Percentiles rank a stretch among this genome's conserved stretches.
These are phyloP conservation scores for Steromphala cineraria DNA, from an alignment of 2,888 invertebrate species.

Conservation along the genomic window DNA sequence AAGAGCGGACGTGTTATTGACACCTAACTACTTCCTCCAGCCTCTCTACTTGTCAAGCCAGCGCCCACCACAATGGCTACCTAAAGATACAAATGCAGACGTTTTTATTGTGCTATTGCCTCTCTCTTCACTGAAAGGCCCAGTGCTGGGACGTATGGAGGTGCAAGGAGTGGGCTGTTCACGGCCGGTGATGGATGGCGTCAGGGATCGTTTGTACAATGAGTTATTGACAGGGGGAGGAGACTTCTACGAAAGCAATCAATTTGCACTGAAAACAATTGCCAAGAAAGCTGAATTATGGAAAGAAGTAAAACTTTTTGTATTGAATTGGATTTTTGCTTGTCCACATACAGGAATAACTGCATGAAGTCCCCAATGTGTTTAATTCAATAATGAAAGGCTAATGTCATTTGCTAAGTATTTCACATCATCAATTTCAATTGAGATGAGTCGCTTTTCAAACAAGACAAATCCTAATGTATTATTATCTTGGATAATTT, in stretches of 20 bases:
- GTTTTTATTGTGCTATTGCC: constrained; percentile 3
- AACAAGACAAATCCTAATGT: no score
- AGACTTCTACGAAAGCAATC: neutral
- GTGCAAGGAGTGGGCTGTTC: no score
- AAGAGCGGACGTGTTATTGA: neutral
- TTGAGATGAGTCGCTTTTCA: neutral
- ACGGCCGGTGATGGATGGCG: neutral
- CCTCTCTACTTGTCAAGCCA: neutral
- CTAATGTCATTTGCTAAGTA: neutral
- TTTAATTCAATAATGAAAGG: constrained; percentile 7
- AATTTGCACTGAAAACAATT: constrained; percentile 6
- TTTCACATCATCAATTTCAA: constrained; percentile 10
- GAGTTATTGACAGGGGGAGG: constrained; percentile 17
- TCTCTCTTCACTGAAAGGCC: constrained; percentile 1
- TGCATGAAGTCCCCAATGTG: neutral
- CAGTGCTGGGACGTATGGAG: neutral
- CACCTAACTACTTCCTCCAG: constrained; percentile 2
- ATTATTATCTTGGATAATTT: no score
- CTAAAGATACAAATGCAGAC: constrained; percentile 13
- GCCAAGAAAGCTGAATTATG: constrained; percentile 6
- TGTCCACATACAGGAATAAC: neutral
- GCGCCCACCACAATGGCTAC: neutral
- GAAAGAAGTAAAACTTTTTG: constrained; percentile 14
- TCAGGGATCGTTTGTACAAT: neutral
- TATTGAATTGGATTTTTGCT: neutral